Conservation (phyloP, 2,797 vertebrate genomes). For the Pseudocheirus occidentalis region DNA sequence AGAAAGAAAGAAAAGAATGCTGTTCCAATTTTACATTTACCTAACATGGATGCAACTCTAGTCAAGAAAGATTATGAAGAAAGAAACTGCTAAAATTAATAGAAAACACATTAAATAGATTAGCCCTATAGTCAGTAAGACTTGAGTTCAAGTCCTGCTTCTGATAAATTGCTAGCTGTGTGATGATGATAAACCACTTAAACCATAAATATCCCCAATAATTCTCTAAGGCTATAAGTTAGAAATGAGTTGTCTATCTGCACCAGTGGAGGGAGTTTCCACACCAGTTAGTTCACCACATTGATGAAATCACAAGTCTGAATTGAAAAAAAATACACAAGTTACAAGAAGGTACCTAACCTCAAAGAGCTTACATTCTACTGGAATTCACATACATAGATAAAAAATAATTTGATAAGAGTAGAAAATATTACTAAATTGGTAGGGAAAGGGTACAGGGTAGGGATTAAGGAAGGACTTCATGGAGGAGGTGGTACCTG, state of each 20-base stretch:
- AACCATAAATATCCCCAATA: not conserved
- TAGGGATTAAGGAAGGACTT: not conserved
- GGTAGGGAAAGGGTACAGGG: not conserved
- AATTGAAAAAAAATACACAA: not conserved
- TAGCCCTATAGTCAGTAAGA: not conserved
- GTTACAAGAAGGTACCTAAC: not conserved
- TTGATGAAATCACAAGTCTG: not conserved
- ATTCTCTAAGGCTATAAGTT: not conserved
- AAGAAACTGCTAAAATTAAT: not conserved
- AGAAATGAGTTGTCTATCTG: not conserved
- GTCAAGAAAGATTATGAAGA: not conserved
- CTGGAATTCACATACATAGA: not conserved
- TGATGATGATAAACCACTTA: not conserved
- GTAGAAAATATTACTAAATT: not conserved
- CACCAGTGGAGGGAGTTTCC: not conserved
- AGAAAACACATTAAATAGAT: not conserved
- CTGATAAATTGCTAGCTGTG: not conserved
- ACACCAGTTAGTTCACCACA: not conserved
- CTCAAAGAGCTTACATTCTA: not conserved
- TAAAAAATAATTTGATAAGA: not conserved
- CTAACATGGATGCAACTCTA: not conserved
- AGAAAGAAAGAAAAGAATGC: not conserved
- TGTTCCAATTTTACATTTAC: not conserved
- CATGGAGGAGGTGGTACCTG: not conserved
- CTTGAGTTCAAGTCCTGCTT: not conserved